These are phyloP conservation scores for Ostrea denselamellosa DNA, from an alignment of 1,140 invertebrate species.

Conservation along the genomic window DNA sequence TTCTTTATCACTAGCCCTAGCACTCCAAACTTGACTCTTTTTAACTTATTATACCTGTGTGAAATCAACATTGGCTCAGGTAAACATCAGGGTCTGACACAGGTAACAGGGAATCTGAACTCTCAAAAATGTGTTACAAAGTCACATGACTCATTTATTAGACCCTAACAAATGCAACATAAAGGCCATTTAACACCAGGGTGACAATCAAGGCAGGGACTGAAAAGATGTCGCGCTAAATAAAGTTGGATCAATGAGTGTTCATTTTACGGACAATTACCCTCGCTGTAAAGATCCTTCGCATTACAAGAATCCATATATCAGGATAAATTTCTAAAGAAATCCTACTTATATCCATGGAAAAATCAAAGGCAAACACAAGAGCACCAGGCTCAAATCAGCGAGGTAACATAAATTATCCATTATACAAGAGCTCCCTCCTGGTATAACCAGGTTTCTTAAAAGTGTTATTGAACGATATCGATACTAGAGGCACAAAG, in stretches of 20 bases:
- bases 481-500: background rate
- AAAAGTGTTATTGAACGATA: conserved; percentile 20
- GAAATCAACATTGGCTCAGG: background rate
- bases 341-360: background rate
- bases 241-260: background rate
- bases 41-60: conserved; percentile 15
- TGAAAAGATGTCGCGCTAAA: background rate
- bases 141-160: conserved; percentile 19
- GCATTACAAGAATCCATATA: background rate
- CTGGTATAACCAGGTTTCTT: background rate
- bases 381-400: background rate
- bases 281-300: background rate
- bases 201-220: background rate
- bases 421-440: background rate
- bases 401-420: background rate
- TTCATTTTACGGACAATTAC: conserved; percentile 23
- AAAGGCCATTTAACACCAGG: background rate
- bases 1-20: background rate
- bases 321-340: conserved; percentile 29
- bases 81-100: conserved; percentile 8
- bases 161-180: background rate
- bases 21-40: background rate
- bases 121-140: background rate
- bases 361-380: background rate
- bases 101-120: background rate